Evolutionary conservation across 2,797 vertebrate genomes (phyloP), one percentile per base, ranked within the genome.

Genomic region (Epinephelus coioides): DNA sequence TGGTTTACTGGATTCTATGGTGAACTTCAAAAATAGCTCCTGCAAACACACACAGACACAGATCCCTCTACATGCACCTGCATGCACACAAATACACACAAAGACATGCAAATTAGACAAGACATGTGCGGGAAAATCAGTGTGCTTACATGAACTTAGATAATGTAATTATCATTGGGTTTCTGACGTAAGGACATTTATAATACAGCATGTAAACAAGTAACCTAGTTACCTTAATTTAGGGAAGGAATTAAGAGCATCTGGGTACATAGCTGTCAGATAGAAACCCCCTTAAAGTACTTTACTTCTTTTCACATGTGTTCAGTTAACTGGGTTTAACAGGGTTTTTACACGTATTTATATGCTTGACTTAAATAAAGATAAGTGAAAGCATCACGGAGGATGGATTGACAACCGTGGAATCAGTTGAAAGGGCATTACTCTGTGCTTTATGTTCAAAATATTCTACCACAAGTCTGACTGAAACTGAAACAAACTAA

Each of bases 1-100:
- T 55, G 25, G 78, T 76, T 86, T 91, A 76, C 90, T 87, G 90
- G 90, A 90, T 88, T 90, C 64, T 82, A 47, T 10, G 6, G 21
- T 23, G 65, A 79, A 86, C 70, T 91, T 89, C 86, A 88, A 86
- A 92, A 93, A 92, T 94, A 93, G 91, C 82, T 81, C n/a, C 34
- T 30, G 53, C 73, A 82, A 76, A 87, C 81, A 80, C 19, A 61
- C 40, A 68, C 65, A 34, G 5, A 56, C 50, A 23, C 70, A 84
- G 40, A 64, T 23, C 18, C 61, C 44, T 54, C n/a, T 21, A 50
- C 53, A 27, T 15, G 19, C 73, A 77, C n/a, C 19, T 49, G 18
- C 46, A 71, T 1, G 27, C 61, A 55, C 40, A 69, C 64, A 80
- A 25, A 17, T 18, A 46, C 1, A 2, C 49, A 60, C 5, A 67